Conservation (phyloP, 1,140 invertebrate species). For the Calosoma granatense region DNA sequence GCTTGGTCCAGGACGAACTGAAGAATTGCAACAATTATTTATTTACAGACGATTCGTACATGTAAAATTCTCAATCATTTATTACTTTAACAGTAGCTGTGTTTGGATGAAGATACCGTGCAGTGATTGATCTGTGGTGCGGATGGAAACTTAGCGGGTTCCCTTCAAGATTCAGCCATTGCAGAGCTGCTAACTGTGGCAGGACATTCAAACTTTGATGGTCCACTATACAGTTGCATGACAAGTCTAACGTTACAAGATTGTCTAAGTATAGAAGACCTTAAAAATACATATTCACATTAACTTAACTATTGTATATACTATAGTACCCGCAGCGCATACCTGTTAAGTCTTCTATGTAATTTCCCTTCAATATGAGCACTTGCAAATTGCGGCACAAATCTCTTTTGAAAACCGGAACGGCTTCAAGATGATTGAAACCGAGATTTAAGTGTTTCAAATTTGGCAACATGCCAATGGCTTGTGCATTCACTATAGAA, state of each 20-base stretch:
- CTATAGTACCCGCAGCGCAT: no score
- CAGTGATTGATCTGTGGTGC: constrained; percentile 42
- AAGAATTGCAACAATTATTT: not conserved
- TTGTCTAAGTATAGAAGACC: constrained; percentile 35
- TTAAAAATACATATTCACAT: constrained; percentile 24
- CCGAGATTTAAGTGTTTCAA: constrained; percentile 50
- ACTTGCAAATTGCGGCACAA: constrained; percentile 38
- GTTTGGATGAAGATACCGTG: constrained; percentile 45
- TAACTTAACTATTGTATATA: not conserved
- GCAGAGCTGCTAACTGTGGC: constrained; percentile 40
- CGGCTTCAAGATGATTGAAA: constrained; percentile 46
- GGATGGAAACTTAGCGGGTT: constrained; percentile 52
- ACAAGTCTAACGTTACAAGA: constrained; percentile 47
- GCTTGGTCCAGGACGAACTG: constrained; percentile 47
- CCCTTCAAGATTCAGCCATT: constrained; percentile 43
- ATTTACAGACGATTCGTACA: constrained; percentile 12
- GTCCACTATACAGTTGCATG: constrained; percentile 51
- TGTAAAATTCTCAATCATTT: not conserved
- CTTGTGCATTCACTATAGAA: constrained; percentile 37
- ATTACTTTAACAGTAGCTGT: constrained; percentile 38
- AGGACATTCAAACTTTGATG: constrained; percentile 45
- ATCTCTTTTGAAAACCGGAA: constrained; percentile 44
- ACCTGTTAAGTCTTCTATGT: constrained; percentile 38
- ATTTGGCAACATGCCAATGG: constrained; percentile 42
- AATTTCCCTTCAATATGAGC: constrained; percentile 47